A percentile compares a stretch with the other conserved stretches of the same genome.
phyloP scores from a whole-genome alignment of 2,113 vertebrate species.

The Salvelinus alpinus region DNA sequence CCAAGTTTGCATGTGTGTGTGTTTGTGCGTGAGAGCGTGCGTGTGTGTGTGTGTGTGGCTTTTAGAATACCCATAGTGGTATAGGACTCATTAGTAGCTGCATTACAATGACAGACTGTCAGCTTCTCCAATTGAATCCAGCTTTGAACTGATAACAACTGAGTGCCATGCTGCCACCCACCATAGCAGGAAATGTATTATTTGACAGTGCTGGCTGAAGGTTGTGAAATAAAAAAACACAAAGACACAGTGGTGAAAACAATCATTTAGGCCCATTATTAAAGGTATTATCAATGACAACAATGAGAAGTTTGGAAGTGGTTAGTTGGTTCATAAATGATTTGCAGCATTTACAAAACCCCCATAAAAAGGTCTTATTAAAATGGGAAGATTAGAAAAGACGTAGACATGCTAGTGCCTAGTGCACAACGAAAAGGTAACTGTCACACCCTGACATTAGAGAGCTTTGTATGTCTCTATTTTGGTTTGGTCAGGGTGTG shows the following conservation, averaged over 20 bases:
- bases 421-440: no score
- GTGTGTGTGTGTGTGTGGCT: no score
- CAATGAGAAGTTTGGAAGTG: slow-evolving; percentile 41
- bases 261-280: slow-evolving; percentile 35
- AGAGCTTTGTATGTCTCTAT: no score
- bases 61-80: slow-evolving; percentile 24
- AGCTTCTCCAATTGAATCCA: slow-evolving; percentile 24
- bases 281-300: slow-evolving; percentile 23
- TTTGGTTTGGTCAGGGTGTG: no score
- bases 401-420: no score
- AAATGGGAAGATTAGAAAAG: no score
- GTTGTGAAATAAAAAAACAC: slow-evolving; percentile 25
- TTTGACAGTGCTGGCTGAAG: slow-evolving; percentile 47
- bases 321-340: not conserved
- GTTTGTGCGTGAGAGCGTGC: no score
- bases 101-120: slow-evolving; percentile 42
- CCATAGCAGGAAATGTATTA: slow-evolving; percentile 43
- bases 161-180: slow-evolving; percentile 26
- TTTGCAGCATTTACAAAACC: no score
- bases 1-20: no score
- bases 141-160: slow-evolving; percentile 45
- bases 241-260: slow-evolving; percentile 12
- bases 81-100: slow-evolving; percentile 25
- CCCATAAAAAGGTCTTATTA: no score
- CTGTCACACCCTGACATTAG: no score